A percentile compares a stretch with the other conserved stretches of the same genome.
Conservation (phyloP, 2,797 vertebrate species). For the Oryzias dopingdopingensis region DNA sequence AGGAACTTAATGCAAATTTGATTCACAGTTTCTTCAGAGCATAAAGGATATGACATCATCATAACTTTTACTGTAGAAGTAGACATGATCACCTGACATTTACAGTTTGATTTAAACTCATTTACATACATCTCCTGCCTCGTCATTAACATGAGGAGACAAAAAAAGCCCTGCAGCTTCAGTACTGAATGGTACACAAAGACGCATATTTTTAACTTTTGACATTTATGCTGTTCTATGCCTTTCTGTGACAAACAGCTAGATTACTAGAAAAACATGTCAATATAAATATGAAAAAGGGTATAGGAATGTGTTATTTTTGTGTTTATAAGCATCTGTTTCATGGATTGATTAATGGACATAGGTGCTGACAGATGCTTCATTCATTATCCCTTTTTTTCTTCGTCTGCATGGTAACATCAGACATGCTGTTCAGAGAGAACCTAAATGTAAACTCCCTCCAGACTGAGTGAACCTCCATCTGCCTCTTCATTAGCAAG, state of each 20-base stretch:
- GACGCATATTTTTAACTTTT: slow-evolving; percentile 6
- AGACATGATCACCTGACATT: slow-evolving; percentile 16
- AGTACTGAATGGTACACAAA: background rate
- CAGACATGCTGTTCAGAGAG: slow-evolving; percentile 53
- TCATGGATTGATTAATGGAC: background rate
- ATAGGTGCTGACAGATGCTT: background rate
- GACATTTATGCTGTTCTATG: background rate
- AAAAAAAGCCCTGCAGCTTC: too few species aligned
- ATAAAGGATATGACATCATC: slow-evolving; percentile 6
- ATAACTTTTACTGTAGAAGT: slow-evolving; percentile 24
- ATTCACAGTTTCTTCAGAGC: too few species aligned
- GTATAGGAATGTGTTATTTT: background rate
- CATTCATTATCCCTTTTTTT: slow-evolving; percentile 18
- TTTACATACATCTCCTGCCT: too few species aligned
- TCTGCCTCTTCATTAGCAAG: slow-evolving; percentile 24
- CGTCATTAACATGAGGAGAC: too few species aligned
- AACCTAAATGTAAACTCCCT: slow-evolving; percentile 40
- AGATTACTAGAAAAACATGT: background rate
- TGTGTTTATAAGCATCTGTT: background rate
- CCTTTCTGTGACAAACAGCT: background rate
- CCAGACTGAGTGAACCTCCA: slow-evolving; percentile 48
- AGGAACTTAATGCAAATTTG: too few species aligned
- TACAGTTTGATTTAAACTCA: slow-evolving; percentile 3
- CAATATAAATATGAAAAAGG: background rate
- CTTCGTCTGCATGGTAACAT: slow-evolving; percentile 43